Base-by-base conservation (phyloP, 2,113 vertebrate species). In the Chinchilla lanigera region DNA sequence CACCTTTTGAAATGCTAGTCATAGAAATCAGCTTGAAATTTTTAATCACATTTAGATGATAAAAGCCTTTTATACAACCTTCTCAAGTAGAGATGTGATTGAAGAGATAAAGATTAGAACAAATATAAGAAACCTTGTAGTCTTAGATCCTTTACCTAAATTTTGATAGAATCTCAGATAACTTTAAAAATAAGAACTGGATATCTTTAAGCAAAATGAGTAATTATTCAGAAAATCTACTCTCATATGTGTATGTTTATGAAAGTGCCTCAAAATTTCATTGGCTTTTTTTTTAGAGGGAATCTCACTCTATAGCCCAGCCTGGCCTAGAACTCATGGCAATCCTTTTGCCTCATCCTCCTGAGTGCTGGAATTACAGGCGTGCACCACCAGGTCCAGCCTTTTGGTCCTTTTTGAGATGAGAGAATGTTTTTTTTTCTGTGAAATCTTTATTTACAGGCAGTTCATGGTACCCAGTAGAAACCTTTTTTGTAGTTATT, bases 11-110 rank as follows among this genome's bases (percentile, higher is more conserved):
- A 96, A 92, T 92, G 7, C 61, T 92, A 24, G n/a, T 84, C 38
- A 20, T 38, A 69, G 85, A 96, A 85, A 33, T 90, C 56, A 97
- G 69, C 20, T 94, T 97, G 63, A 90, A 83, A 88, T 35, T 92
- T 94, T 89, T 77, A 90, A 95, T 96, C 75, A 88, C 26, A 67
- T 75, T 78, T 52, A 75, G 56, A 77, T 95, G 41, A 84, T 89
- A 75, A 92, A 91, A 85, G 2, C 30, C 80, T 78, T 89, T 83
- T 81, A 81, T 71, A 19, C 5, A 7, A n/a, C 63, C 63, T 86
- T 83, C 20, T 93, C 33, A 81, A 86, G 47, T 60, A 38, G 75
- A 86, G n/a, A 75, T 83, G 4, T 54, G n/a, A 94, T 50, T 61
- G 41, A 73, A 54, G 65, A 75, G 65, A 41, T 89, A n/a, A 87